These are phyloP conservation scores for Drosophila yooni DNA, from an alignment of 2,888 invertebrate genomes.

Conservation along the genomic window DNA sequence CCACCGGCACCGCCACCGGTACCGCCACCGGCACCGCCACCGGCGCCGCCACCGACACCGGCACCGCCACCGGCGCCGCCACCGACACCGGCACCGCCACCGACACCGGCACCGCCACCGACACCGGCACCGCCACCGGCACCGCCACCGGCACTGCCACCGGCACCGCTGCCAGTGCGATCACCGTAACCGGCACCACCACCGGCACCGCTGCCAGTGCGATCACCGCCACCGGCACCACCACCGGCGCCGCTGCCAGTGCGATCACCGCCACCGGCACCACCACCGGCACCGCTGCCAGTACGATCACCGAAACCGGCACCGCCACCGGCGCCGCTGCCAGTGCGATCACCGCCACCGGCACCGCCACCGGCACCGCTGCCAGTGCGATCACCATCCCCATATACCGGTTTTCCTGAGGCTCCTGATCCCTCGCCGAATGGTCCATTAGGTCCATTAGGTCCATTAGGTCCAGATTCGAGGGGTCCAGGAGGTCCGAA, in stretches of 20 bases:
- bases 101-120: constrained; percentile 32
- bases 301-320: constrained; percentile 9
- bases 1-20: too few species aligned
- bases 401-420: constrained; percentile 82
- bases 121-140: neutral
- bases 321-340: constrained; percentile 38
- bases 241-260: constrained; percentile 16
- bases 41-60: constrained; percentile 5
- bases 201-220: constrained; percentile 32
- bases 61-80: constrained; percentile 24
- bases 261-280: neutral
- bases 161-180: too few species aligned
- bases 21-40: constrained; percentile 2
- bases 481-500: constrained; percentile 24
- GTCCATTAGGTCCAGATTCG: constrained; percentile 77
- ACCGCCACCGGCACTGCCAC: too few species aligned
- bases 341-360: constrained; percentile 57
- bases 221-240: constrained; percentile 22
- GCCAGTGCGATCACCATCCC: constrained; percentile 60
- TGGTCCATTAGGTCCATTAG: constrained; percentile 75
- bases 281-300: constrained; percentile 23
- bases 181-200: too few species aligned
- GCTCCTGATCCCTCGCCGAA: constrained; percentile 84
- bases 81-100: constrained; percentile 8
- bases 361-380: constrained; percentile 40